Percentiles rank a stretch among this genome's conserved stretches.
Evolutionary conservation across 2,888 invertebrate species (phyloP).

Genomic region (Apotomis capreana): DNA sequence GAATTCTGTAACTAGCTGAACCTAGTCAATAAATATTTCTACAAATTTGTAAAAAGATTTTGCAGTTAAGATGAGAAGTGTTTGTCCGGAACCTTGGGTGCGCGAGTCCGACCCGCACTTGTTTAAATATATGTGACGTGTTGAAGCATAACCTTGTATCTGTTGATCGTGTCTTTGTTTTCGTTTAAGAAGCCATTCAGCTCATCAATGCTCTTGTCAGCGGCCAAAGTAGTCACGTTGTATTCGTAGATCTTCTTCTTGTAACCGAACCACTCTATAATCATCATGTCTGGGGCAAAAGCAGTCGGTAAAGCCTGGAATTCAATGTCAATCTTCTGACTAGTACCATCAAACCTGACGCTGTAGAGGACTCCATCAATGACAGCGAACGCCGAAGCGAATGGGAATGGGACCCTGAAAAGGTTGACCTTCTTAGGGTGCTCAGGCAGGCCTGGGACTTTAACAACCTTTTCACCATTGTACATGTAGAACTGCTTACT

Average conservation of each 20-base stretch:
- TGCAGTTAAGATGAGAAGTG: not conserved
- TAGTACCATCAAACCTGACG: conserved; percentile 58
- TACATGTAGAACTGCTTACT: conserved; percentile 59
- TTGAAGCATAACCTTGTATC: conserved; percentile 50
- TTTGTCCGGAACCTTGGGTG: too few species aligned
- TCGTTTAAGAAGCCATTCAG: conserved; percentile 52
- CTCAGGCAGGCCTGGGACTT: conserved; percentile 61
- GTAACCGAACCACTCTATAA: conserved; percentile 63
- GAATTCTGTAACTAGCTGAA: too few species aligned
- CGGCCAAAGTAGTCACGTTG: conserved; percentile 54
- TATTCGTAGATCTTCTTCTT: conserved; percentile 70
- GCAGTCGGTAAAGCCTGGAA: conserved; percentile 60
- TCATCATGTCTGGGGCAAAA: conserved; percentile 58
- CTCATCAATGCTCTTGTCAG: conserved; percentile 47
- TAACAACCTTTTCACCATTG: conserved; percentile 49
- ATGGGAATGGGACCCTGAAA: conserved; percentile 58
- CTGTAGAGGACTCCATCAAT: conserved; percentile 56
- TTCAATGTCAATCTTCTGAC: conserved; percentile 49
- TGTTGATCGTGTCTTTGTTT: conserved; percentile 52
- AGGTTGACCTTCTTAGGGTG: conserved; percentile 52
- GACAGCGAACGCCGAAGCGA: conserved; percentile 56
- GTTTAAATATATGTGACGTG: not conserved
- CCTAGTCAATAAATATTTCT: too few species aligned
- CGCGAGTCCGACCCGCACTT: not conserved
- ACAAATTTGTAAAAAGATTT: too few species aligned